Conservation (phyloP, 2,888 invertebrate genomes). For the Idaea biselata region DNA sequence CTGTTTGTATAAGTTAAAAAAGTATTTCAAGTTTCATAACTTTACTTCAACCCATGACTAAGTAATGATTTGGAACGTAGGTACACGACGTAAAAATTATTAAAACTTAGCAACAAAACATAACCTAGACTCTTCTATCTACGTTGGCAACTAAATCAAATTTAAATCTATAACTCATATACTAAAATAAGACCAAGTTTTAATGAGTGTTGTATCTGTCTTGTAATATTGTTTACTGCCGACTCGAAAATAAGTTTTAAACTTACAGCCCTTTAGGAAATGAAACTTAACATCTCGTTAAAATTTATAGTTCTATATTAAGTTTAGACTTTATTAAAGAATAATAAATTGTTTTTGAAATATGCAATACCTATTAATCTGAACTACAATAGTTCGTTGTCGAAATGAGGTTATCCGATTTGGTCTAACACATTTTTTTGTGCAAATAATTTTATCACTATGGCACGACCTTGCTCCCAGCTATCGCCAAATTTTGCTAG, state of each 20-base stretch:
- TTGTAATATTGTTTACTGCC: background rate
- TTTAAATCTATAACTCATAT: background rate
- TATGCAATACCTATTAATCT: background rate
- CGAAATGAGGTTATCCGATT: slow-evolving; percentile 76
- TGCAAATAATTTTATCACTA: slow-evolving; percentile 78
- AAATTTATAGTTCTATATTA: background rate
- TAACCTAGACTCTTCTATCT: background rate
- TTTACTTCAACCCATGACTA: background rate
- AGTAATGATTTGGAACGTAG: background rate
- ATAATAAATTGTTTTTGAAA: background rate
- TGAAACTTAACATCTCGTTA: background rate
- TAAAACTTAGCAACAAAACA: background rate
- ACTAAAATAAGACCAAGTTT: background rate
- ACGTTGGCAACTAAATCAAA: background rate
- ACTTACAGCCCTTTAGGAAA: background rate
- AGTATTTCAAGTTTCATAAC: background rate
- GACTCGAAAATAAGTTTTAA: background rate
- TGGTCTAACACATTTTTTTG: slow-evolving; percentile 75
- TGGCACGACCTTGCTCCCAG: slow-evolving; percentile 76
- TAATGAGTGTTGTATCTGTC: background rate
- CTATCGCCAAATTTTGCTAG: slow-evolving; percentile 74
- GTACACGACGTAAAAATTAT: background rate
- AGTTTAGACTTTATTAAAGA: background rate
- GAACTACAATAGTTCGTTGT: slow-evolving; percentile 60
- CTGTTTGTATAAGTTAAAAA: background rate